phyloP scores from a whole-genome alignment of 2,113 vertebrate genomes.

The Gasterosteus aculeatus region DNA sequence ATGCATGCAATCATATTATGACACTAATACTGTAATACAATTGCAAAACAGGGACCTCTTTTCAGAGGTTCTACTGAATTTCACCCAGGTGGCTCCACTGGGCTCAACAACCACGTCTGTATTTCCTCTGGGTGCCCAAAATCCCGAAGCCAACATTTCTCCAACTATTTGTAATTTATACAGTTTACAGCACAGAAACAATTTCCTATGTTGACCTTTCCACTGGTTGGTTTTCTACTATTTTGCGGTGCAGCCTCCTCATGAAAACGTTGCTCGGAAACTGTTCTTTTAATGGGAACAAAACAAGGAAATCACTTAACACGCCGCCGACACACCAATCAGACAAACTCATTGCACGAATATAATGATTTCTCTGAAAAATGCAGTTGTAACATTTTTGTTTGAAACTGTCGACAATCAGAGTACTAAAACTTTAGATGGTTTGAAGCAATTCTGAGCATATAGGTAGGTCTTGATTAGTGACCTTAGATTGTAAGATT shows the following conservation, averaged over 20 bases:
- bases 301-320: background rate
- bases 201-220: background rate
- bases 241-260: background rate
- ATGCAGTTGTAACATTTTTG: background rate
- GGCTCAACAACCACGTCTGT: background rate
- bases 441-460: background rate
- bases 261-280: background rate
- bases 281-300: background rate
- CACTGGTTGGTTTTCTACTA: background rate
- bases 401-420: background rate
- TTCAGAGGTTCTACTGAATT: background rate
- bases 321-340: background rate
- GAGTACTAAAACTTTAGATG: background rate
- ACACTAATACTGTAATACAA: background rate
- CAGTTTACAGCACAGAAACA: background rate
- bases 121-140: background rate
- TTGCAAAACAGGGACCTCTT: background rate
- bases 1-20: background rate
- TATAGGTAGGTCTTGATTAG: background rate
- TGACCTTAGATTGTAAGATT: background rate
- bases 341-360: constrained; percentile 2
- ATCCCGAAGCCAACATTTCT: background rate
- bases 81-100: background rate
- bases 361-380: background rate
- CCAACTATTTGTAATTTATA: background rate